Evolutionary conservation across 2,113 vertebrate species (phyloP).

Genomic region (Furnarius figulus): DNA sequence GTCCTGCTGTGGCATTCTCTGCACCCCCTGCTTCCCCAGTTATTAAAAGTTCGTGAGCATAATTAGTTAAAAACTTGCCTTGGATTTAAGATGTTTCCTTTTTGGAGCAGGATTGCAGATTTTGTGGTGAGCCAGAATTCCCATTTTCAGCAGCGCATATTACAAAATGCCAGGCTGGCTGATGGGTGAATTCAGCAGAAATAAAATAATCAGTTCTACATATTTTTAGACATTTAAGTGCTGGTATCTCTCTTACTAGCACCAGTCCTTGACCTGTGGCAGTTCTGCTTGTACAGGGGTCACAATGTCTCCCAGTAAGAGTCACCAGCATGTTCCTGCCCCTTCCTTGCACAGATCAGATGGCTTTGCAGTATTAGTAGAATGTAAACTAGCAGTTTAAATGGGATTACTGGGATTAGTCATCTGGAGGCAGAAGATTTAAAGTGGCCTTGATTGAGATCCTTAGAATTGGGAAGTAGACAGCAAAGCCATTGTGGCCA

Average conservation of each 20-base stretch:
- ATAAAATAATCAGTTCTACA: neutral
- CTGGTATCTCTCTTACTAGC: neutral
- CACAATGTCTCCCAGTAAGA: neutral
- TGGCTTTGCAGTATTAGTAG: neutral
- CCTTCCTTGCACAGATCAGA: neutral
- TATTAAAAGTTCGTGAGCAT: neutral
- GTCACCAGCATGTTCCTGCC: neutral
- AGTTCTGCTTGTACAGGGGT: neutral
- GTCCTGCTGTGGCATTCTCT: neutral
- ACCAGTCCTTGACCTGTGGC: neutral
- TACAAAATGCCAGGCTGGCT: neutral
- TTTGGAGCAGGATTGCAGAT: neutral
- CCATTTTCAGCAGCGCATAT: neutral
- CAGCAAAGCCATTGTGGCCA: neutral
- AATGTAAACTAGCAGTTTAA: constrained; percentile 33
- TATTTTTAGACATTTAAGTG: neutral
- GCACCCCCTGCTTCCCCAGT: neutral
- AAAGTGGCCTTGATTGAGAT: neutral
- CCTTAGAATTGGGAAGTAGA: neutral
- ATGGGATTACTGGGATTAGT: constrained; percentile 11
- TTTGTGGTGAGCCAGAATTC: constrained; percentile 2
- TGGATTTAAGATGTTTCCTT: neutral
- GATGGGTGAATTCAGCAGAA: constrained; percentile 8
- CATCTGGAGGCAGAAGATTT: neutral
- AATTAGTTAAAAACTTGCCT: neutral